Evolutionary conservation across 2,113 vertebrate genomes (phyloP).

Genomic region (Python bivittatus): DNA sequence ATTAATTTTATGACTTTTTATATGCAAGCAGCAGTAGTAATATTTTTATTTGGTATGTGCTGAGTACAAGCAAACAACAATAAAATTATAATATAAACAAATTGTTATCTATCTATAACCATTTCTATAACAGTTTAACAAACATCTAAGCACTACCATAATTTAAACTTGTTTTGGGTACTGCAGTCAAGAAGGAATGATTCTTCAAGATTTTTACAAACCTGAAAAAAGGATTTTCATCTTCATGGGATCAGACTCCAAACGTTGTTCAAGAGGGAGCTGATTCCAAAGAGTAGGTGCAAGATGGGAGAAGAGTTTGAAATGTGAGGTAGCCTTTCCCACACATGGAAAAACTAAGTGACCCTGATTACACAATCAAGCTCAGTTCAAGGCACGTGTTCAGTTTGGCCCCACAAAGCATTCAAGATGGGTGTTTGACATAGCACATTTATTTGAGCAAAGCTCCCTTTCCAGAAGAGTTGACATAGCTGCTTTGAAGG

Average conservation of each 20-base stretch:
- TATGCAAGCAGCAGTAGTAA: background rate
- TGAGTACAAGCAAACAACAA: background rate
- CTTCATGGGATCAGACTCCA: background rate
- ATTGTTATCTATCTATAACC: background rate
- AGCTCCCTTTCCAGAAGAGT: background rate
- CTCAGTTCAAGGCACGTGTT: background rate
- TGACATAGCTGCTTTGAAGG: too few relatives aligned
- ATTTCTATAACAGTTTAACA: background rate
- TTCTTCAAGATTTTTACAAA: too few relatives aligned
- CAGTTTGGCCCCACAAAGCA: background rate
- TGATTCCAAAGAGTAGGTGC: background rate
- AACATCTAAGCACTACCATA: background rate
- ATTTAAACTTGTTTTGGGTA: background rate
- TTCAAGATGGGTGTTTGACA: background rate
- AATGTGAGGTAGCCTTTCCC: background rate
- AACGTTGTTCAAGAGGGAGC: background rate
- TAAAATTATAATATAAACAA: background rate
- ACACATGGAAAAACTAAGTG: background rate
- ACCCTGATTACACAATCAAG: background rate
- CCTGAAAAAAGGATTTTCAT: background rate
- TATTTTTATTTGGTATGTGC: background rate
- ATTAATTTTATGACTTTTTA: background rate
- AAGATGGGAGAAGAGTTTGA: background rate
- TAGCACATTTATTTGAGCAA: background rate
- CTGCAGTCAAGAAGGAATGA: background rate